Conservation (phyloP, 2,888 invertebrate genomes). For the Epinotia ramella region DNA sequence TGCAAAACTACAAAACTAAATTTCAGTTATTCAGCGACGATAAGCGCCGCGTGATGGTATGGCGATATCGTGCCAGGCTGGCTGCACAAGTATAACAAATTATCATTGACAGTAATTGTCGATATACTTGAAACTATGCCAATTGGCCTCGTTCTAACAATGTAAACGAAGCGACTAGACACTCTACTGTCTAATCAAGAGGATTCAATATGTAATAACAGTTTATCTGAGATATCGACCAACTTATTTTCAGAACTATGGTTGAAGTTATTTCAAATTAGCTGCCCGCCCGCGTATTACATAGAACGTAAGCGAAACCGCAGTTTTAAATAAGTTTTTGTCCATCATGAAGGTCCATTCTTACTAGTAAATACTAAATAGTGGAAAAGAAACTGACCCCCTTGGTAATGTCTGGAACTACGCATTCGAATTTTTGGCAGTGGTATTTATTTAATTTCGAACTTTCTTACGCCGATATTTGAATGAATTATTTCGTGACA, state of each 20-base stretch:
- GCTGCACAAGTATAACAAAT: slow-evolving; percentile 16
- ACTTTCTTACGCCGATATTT: background rate
- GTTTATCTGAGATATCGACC: background rate
- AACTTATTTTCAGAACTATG: too few species aligned
- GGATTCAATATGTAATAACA: background rate
- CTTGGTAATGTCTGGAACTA: too few species aligned
- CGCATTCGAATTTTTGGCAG: too few species aligned
- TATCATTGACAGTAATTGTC: slow-evolving; percentile 29
- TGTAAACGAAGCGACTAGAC: background rate
- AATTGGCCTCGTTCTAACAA: background rate
- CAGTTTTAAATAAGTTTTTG: too few species aligned
- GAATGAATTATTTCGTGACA: background rate
- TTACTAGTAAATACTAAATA: too few species aligned
- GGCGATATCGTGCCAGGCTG: background rate
- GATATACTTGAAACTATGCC: background rate
- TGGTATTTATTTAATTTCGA: background rate
- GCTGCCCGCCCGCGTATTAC: too few species aligned
- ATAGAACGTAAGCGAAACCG: too few species aligned
- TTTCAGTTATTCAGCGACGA: background rate
- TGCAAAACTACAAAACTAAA: background rate
- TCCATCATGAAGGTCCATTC: too few species aligned
- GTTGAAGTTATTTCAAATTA: too few species aligned
- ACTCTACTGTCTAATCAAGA: background rate
- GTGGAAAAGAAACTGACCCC: too few species aligned
- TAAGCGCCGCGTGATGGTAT: slow-evolving; percentile 7